Evolutionary conservation across 2,797 vertebrate genomes (phyloP), one percentile per base, ranked within the genome.

Genomic region (Centropyge bicolor): DNA sequence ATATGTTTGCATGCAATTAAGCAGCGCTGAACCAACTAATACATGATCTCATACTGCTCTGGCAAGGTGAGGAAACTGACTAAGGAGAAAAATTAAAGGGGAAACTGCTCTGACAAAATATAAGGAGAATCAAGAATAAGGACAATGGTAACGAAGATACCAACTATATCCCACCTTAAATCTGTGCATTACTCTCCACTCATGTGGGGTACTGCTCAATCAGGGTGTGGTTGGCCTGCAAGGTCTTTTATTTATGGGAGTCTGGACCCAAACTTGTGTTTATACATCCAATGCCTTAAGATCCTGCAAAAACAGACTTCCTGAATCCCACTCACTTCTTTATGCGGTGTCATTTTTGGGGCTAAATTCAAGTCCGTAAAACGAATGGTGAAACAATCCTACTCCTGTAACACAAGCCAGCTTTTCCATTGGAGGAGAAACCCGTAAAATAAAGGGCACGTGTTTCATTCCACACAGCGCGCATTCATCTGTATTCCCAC

Each of bases 361-460:
- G 49, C 78, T 87, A 80, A 84, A 88, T 85, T 85, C 38, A 31
- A 84, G 57, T 88, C 87, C 72, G 85, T 92, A 83, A 93, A 92
- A 87, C 63, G 22, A 74, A 85, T 76, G 74, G 78, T 49, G 79
- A 91, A 92, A 92, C 86, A 90, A 82, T 85, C 83, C 51, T 49
- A 65, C 67, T 84, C 69, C 78, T 88, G 65, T 88, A 83, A 85
- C 78, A 45, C 8, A 17, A 77, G 76, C 78, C 78, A 90, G 75
- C 55, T 76, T 90, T 90, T 92, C 86, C 89, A 88, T 72, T 56
- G 70, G 64, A 83, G 46, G 66, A 84, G 61, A 78, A 35, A 55
- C 60, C 49, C 31, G 9, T 72, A 70, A 82, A 91, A 71, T n/a
- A n/a, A 84, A 76, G 54, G 20, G 16, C 70, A 76, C 36, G 27